A percentile compares a stretch with the other conserved stretches of the same genome.
Evolutionary conservation across 2,797 vertebrate species (phyloP).

Genomic region (Chelon auratus): DNA sequence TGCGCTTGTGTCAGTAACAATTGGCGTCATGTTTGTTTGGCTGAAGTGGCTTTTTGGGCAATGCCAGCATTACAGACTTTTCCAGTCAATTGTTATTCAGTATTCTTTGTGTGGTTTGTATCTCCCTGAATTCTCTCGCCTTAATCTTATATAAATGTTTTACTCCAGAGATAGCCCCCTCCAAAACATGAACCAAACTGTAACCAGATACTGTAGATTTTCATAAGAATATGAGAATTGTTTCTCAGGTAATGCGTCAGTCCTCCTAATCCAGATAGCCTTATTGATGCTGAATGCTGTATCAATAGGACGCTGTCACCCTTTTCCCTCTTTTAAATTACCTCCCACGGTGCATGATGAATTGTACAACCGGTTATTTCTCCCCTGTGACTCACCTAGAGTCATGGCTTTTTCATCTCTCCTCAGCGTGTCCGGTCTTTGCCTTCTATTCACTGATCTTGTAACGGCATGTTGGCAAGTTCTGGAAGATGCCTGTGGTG

Average conservation of each 20-base stretch:
- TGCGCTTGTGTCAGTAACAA: too few species aligned
- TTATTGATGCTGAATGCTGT: constrained; percentile 4
- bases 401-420: constrained; percentile 57
- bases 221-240: background rate
- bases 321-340: constrained; percentile 30
- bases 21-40: too few species aligned
- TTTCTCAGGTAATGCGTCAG: background rate
- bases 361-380: constrained; percentile 42
- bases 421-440: constrained; percentile 53
- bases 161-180: background rate
- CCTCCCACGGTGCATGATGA: constrained; percentile 47
- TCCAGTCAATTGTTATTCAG: too few species aligned
- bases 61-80: too few species aligned
- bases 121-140: too few species aligned
- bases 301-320: constrained; percentile 26
- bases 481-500: constrained; percentile 65
- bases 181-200: background rate
- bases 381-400: constrained; percentile 70
- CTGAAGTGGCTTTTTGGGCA: too few species aligned
- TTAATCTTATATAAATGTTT: too few species aligned
- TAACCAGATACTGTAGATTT: background rate
- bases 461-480: constrained; percentile 59
- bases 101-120: too few species aligned
- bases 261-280: background rate
- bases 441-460: constrained; percentile 57